These are phyloP conservation scores for Heliopora coerulea DNA, from an alignment of 92 coral and sea anemone species.

Conservation along the genomic window DNA sequence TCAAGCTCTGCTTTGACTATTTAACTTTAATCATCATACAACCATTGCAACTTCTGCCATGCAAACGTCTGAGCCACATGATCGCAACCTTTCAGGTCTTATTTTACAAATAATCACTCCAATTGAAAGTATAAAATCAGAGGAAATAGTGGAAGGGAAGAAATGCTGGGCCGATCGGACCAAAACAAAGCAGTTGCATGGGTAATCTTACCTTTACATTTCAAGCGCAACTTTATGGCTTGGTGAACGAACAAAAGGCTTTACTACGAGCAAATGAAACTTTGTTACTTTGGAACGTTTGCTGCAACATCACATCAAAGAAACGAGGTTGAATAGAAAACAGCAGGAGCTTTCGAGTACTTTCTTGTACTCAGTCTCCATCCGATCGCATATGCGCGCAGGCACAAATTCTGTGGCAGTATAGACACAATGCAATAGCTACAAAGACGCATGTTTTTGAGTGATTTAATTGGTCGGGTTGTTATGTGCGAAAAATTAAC, in stretches of 20 bases:
- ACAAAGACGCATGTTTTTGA: too few species aligned
- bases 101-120: neutral
- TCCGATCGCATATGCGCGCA: too few species aligned
- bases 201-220: conserved; percentile 16
- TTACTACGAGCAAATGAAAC: conserved; percentile 17
- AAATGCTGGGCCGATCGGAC: neutral
- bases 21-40: neutral
- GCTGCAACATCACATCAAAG: conserved; percentile 8
- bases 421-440: too few species aligned
- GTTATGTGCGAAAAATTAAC: too few species aligned
- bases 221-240: neutral
- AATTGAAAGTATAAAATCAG: neutral
- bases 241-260: conserved; percentile 18
- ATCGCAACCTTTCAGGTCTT: neutral
- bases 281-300: neutral
- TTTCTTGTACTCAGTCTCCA: neutral
- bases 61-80: conserved; percentile 9
- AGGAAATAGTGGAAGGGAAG: neutral
- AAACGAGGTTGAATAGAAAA: neutral
- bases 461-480: too few species aligned
- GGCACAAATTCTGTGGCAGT: too few species aligned
- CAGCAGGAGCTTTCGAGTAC: neutral
- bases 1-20: neutral
- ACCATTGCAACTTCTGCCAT: neutral
- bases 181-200: neutral